Percentiles rank a stretch among this genome's conserved stretches.
These are phyloP conservation scores for Pachypanchax playfairii DNA, from an alignment of 2,113 vertebrate species.

Conservation along the genomic window DNA sequence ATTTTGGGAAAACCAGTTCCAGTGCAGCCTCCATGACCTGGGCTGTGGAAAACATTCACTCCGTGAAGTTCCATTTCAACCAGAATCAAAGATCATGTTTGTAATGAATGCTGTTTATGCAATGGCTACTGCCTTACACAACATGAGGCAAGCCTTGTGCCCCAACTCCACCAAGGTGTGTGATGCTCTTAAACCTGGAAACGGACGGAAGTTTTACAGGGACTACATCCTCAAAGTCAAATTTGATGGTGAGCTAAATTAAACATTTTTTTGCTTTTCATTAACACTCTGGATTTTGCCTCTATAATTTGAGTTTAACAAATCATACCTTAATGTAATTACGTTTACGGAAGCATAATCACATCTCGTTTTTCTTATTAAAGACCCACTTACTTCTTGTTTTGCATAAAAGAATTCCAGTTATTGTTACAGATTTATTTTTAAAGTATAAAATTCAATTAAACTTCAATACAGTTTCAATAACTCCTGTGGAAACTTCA, in stretches of 20 bases:
- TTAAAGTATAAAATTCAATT: too few species aligned
- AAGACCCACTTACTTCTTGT: too few species aligned
- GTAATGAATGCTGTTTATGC: conserved; percentile 96
- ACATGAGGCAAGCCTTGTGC: conserved; percentile 91
- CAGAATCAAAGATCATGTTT: conserved; percentile 97
- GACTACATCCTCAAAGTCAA: conserved; percentile 97
- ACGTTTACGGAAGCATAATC: too few species aligned
- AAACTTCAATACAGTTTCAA: too few species aligned
- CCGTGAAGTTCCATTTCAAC: conserved; percentile 86
- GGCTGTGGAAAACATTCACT: conserved; percentile 88
- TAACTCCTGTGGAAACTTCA: too few species aligned
- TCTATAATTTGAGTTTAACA: too few species aligned
- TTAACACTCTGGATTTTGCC: too few species aligned
- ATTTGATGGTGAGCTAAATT: conserved; percentile 96
- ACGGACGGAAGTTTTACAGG: conserved; percentile 92
- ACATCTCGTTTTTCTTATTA: too few species aligned
- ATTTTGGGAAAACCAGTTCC: conserved; percentile 97
- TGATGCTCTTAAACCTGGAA: conserved; percentile 89
- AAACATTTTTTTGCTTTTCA: too few species aligned
- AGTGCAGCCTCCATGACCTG: conserved; percentile 86
- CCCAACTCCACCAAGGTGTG: conserved; percentile 91
- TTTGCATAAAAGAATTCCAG: too few species aligned
- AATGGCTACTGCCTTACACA: conserved; percentile 92
- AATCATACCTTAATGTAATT: too few species aligned
- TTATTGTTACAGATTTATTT: background rate